Evolutionary conservation across 1,140 invertebrate species (phyloP), one percentile per base, ranked within the genome.

Genomic region (Bombus cullumanus): DNA sequence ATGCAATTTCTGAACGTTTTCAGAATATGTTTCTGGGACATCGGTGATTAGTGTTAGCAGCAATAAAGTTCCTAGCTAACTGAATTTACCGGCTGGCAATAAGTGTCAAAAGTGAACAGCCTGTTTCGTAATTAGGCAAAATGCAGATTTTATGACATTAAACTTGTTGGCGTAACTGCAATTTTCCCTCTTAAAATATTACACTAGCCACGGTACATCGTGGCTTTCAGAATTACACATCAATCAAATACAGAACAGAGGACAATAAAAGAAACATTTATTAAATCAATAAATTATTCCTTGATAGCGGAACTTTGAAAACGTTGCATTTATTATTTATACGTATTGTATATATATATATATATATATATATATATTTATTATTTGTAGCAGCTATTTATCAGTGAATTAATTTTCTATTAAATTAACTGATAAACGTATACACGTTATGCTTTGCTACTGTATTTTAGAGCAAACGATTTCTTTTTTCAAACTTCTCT

Each of bases 11-110:
- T 6, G 39, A 0, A 31, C 81, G 59, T 75, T 83, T 75, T 76
- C 62, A 41, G 72, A 83, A 73, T 81, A 81, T 73, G 80, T 81
- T 81, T 43, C 79, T 41, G 68, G 68, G 66, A 3, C 47, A 81
- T 43, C 12, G 10, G n/a, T 43, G 47, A 81, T 81, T 73, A 81
- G 47, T 43, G 43, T 62, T 41, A 62, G 28, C 37, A 10, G 69
- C 80, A 39, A 81, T 81, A 81, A 81, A 73, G 18, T 59, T 34
- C 15, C 28, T 12, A 3, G 80, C 69, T 59, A 59, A 73, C 18
- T 62, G 69, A 5, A 31, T 81, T 72, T 41, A 41, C 37, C 10
- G n/a, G 53, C 9, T 3, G 69, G 53, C 37, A 73, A 81, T 81
- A 81, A 73, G 68, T 34, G 80, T 62, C 80, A 12, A 73, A 81